These are phyloP conservation scores for Hozukius guyotensis DNA, from an alignment of 2,797 vertebrate genomes.

Conservation along the genomic window DNA sequence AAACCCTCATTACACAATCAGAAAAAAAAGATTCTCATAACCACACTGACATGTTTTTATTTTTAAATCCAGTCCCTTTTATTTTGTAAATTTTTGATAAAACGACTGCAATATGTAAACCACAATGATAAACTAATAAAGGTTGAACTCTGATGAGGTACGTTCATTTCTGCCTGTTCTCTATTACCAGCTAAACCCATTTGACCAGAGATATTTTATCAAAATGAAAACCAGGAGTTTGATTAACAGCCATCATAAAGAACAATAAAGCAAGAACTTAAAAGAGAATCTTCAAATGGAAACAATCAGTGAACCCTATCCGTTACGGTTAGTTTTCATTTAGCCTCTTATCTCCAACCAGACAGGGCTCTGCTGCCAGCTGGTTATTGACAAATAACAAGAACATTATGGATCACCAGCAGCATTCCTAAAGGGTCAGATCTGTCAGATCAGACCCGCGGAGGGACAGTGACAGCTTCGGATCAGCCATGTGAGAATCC, in stretches of 20 bases:
- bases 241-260: slow-evolving; percentile 46
- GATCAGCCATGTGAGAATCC: slow-evolving; percentile 52
- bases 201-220: slow-evolving; percentile 37
- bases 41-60: neutral
- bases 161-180: slow-evolving; percentile 26
- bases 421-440: neutral
- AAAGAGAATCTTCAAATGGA: slow-evolving; percentile 54
- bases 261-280: slow-evolving; percentile 40
- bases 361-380: slow-evolving; percentile 21
- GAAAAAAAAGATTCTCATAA: neutral
- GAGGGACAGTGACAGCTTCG: slow-evolving; percentile 20
- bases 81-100: slow-evolving; percentile 1
- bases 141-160: slow-evolving; percentile 25
- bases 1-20: neutral
- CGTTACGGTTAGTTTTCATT: slow-evolving; percentile 21
- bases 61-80: neutral
- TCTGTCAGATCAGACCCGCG: neutral
- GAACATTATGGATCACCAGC: slow-evolving; percentile 25
- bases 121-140: slow-evolving; percentile 45
- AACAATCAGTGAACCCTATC: slow-evolving; percentile 42
- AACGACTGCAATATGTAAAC: slow-evolving; percentile 10
- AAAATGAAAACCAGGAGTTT: slow-evolving; percentile 50
- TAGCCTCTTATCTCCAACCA: slow-evolving; percentile 33
- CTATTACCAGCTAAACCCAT: slow-evolving; percentile 26
- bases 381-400: slow-evolving; percentile 46